Evolutionary conservation across 2,888 invertebrate species (phyloP).

Genomic region (Exephanes ischioxanthus): DNA sequence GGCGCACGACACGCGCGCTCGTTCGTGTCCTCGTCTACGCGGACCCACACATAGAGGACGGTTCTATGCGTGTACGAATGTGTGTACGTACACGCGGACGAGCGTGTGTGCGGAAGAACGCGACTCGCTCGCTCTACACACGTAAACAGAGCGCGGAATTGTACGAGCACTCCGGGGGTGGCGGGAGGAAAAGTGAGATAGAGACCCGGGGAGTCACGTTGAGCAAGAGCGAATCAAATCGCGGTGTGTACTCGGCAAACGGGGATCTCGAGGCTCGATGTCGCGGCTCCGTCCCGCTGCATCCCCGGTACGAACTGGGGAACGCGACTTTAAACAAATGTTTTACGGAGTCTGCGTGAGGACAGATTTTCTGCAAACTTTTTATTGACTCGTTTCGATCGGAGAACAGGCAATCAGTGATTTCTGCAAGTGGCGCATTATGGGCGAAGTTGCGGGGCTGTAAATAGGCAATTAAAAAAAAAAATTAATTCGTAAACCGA

Average conservation of each 20-base stretch:
- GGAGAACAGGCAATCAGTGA: no score
- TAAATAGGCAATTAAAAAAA: no score
- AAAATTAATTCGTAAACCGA: not conserved
- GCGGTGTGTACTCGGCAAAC: slow-evolving; percentile 76
- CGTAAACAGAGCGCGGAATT: slow-evolving; percentile 39
- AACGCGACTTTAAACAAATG: not conserved
- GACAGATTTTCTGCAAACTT: not conserved
- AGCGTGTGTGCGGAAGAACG: slow-evolving; percentile 57
- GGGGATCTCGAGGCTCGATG: slow-evolving; percentile 57
- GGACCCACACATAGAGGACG: slow-evolving; percentile 29
- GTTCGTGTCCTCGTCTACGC: slow-evolving; percentile 62
- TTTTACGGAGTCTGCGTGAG: not conserved
- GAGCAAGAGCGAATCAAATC: slow-evolving; percentile 79
- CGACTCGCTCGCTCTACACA: slow-evolving; percentile 40
- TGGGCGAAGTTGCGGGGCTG: no score
- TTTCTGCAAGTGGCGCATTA: no score
- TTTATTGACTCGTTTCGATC: not conserved
- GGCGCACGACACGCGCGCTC: slow-evolving; percentile 78
- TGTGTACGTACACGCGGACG: slow-evolving; percentile 39
- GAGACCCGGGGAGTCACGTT: slow-evolving; percentile 51
- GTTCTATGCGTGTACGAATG: slow-evolving; percentile 17
- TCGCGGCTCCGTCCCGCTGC: slow-evolving; percentile 21
- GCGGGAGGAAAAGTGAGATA: slow-evolving; percentile 48
- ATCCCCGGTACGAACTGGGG: slow-evolving; percentile 11
- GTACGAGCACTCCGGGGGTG: slow-evolving; percentile 51